phyloP scores from a whole-genome alignment of 1,140 invertebrate genomes.

The Drosophila lini region DNA sequence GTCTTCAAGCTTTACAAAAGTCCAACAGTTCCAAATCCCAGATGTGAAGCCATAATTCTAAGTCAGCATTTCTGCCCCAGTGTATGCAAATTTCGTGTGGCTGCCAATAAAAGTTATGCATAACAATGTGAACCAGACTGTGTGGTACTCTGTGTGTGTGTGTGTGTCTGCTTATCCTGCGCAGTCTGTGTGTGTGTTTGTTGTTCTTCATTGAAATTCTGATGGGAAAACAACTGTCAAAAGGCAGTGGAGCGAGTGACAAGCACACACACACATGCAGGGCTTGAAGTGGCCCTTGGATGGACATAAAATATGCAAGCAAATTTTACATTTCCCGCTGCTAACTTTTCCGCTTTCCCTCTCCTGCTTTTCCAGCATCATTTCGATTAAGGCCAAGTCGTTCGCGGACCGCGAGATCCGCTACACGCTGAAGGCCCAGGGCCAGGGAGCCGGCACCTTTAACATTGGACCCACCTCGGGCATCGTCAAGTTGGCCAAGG shows the following conservation, averaged over 20 bases:
- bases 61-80: conserved; percentile 3
- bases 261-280: conserved; percentile 20
- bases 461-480: conserved; percentile 97
- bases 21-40: not conserved
- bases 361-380: conserved; percentile 86
- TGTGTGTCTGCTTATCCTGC: conserved; percentile 12
- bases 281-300: conserved; percentile 21
- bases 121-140: conserved; percentile 48
- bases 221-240: conserved; percentile 75
- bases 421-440: conserved; percentile 96
- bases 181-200: conserved; percentile 1
- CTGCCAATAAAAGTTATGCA: conserved; percentile 77
- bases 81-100: conserved; percentile 61
- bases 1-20: not conserved
- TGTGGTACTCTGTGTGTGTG: conserved; percentile 22
- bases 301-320: conserved; percentile 61
- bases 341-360: conserved; percentile 13
- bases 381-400: conserved; percentile 97
- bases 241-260: conserved; percentile 72
- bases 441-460: conserved; percentile 96
- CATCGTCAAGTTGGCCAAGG: conserved; percentile 97
- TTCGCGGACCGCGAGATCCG: conserved; percentile 97
- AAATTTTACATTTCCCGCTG: conserved; percentile 57
- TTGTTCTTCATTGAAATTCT: conserved; percentile 75
- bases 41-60: conserved; percentile 8